Base-by-base conservation (phyloP, 2,888 invertebrate species). In the Deilephila porcellus region DNA sequence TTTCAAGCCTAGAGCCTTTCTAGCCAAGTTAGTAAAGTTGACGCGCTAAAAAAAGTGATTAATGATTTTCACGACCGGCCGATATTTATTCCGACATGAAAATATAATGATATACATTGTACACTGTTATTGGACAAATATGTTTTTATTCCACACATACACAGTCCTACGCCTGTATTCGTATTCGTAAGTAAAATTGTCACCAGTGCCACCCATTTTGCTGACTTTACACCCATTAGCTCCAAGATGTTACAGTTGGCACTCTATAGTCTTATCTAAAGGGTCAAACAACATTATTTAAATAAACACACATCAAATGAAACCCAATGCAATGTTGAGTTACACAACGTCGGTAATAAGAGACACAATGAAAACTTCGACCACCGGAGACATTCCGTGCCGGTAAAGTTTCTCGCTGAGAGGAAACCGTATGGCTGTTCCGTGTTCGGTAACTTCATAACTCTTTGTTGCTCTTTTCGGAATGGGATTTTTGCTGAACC, bases 351-450 rank as follows among this genome's bases (percentile, higher is more conserved):
- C 5, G 25, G 45, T 52, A 67, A 67, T 67, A 67, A 67, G 52
- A 67, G 52, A 67, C 17, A 20, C 64, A 67, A 67, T 52, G 25
- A 45, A 67, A 67, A 67, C 45, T 67, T 67, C 8, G 45, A 67
- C 45, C 52, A 17, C 45, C 0, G 25, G 45, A 64, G 20, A 45
- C 20, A 37, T n/a, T 63, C 8, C 25, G 25, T 67, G 17, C 45
- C 37, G 64, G 25, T 6, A 52, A 52, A 67, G 67, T 67, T 64
- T 67, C 63, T 20, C 64, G 64, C n/a, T 45, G 45, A 67, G 64
- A 45, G 64, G 45, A 67, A 67, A 67, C 45, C 20, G 37, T 64
- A 20, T 64, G 45, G 5, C 56, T 45, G 45, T 14, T 56, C 56
- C 6, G 19, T 25, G 64, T 45, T 17, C 17, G 20, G 45, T 45